Percentiles rank a stretch among this genome's conserved stretches.
Evolutionary conservation across 2,888 invertebrate genomes (phyloP).

Genomic region (Erynnis tages): DNA sequence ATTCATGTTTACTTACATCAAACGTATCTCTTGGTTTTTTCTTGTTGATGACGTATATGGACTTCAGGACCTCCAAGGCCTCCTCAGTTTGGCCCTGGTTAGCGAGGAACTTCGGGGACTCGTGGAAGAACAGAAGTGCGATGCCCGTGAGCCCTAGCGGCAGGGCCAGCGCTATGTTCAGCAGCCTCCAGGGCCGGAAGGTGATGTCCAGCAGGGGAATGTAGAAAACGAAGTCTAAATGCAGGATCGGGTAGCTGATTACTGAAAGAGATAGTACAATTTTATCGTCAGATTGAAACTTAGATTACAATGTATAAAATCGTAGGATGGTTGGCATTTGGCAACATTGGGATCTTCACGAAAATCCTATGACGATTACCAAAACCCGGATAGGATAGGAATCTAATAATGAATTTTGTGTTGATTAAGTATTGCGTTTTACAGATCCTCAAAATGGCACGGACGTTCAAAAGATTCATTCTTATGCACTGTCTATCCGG

Average conservation of each 20-base stretch:
- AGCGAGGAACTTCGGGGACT: conserved; percentile 89
- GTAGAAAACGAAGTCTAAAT: conserved; percentile 66
- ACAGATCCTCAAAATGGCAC: too few species aligned
- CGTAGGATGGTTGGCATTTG: too few species aligned
- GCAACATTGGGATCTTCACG: too few species aligned
- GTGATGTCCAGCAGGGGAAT: conserved; percentile 71
- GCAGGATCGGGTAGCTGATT: conserved; percentile 85
- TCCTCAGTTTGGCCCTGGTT: conserved; percentile 82
- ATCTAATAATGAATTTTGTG: too few species aligned
- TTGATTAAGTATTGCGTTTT: too few species aligned
- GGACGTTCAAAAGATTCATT: too few species aligned
- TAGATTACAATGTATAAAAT: too few species aligned
- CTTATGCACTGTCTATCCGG: too few species aligned
- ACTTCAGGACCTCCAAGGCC: conserved; percentile 76
- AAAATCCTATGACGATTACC: too few species aligned
- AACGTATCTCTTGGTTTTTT: conserved; percentile 48
- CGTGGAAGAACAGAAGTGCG: conserved; percentile 83
- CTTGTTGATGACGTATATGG: conserved; percentile 61
- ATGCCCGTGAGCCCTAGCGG: conserved; percentile 79
- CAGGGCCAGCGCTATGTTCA: conserved; percentile 76
- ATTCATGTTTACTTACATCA: conserved; percentile 42
- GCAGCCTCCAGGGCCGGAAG: conserved; percentile 88
- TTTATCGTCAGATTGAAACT: too few species aligned
- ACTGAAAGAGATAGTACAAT: conserved; percentile 59
- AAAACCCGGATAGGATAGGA: too few species aligned